Conservation (phyloP, 2,888 invertebrate genomes). For the Uropetala carovei region DNA sequence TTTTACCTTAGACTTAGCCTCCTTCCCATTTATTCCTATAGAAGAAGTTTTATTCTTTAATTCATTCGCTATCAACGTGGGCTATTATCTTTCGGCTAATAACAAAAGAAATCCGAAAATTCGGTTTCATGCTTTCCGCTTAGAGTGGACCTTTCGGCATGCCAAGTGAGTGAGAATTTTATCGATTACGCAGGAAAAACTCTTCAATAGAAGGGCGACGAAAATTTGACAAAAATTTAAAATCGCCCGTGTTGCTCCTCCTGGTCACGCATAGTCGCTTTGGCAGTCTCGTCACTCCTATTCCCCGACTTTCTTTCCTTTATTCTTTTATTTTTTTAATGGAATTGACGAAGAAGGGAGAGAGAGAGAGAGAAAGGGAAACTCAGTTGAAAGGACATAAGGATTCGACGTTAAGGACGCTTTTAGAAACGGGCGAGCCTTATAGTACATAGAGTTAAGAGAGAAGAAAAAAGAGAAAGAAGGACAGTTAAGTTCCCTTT, state of each 20-base stretch:
- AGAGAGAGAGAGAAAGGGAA: neutral
- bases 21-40: neutral
- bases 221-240: constrained; percentile 44
- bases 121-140: neutral
- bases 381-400: constrained; percentile 24
- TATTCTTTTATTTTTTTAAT: constrained; percentile 36
- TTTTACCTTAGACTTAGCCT: too few species aligned
- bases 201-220: neutral
- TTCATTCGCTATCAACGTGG: neutral
- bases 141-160: neutral
- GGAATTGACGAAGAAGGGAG: constrained; percentile 5
- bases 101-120: constrained; percentile 5
- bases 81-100: neutral
- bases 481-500: neutral
- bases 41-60: neutral
- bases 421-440: neutral
- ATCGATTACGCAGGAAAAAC: neutral
- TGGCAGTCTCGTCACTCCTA: constrained; percentile 23
- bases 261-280: constrained; percentile 31
- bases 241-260: constrained; percentile 11
- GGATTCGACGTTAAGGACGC: neutral
- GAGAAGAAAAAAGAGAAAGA: neutral
- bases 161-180: neutral
- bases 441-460: neutral
- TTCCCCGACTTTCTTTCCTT: neutral